Evolutionary conservation across 2,888 invertebrate genomes (phyloP), one percentile per base, ranked within the genome.

Genomic region (Drosophila colorata): DNA sequence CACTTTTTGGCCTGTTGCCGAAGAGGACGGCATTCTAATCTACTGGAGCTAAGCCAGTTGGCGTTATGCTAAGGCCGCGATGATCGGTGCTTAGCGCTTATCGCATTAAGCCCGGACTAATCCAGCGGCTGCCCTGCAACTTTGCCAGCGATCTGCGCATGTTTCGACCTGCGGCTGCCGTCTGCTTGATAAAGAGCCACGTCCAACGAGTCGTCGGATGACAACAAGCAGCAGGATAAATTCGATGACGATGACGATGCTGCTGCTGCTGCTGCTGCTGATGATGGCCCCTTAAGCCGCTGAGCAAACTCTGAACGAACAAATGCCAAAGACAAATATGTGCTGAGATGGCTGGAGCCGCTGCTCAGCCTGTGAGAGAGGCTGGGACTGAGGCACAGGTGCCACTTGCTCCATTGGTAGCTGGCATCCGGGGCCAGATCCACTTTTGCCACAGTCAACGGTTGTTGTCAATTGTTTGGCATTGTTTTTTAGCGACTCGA

Each of bases 251-350:
- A 20, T 7, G 43, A 9, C n/a, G 57, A 14, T 9, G 28, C 7
- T 13, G 28, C 2, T 48, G 51, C 18, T 18, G 33, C 23, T 49
- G 47, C 31, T 9, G 52, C 48, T 43, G 68, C 40, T 48, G 56
- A 52, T 20, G 64, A 58, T 64, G 58, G 71, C 71, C 46, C 43
- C 47, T 53, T 75, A 73, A 76, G 76, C 64, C 56, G 67, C 33
- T 76, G 64, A 57, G 65, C 65, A 79, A 80, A 80, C 78, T 57
- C 38, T 52, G 59, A 64, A 41, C 58, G 63, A 61, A 41, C 73
- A 82, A 85, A 86, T 86, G 74, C 80, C 66, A 76, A 76, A 78
- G 71, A 58, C 74, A 82, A 85, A 82, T 82, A 85, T 58, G 46
- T 53, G 51, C n/a, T 28, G 67, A 69, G 61, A 28, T 51, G 46